Conservation (phyloP, 2,113 vertebrate species). For the Scytalopus superciliaris region DNA sequence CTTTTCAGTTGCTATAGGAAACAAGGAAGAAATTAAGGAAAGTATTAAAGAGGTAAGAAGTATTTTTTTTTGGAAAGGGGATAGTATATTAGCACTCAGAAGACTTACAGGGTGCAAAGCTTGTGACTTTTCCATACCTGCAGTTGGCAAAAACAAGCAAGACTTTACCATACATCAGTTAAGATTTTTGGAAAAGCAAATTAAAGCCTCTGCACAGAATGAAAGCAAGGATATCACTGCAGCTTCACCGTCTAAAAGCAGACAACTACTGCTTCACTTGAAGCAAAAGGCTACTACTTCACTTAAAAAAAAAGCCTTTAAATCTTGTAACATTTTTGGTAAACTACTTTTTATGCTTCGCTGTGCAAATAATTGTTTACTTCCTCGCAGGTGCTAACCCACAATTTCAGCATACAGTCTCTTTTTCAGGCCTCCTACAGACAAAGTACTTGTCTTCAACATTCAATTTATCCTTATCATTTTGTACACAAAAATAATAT, state of each 20-base stretch:
- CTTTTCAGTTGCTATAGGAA: neutral
- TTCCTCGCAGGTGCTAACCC: slow-evolving; percentile 10
- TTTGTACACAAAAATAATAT: neutral
- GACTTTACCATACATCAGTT: neutral
- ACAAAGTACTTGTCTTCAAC: neutral
- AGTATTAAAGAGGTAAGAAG: neutral
- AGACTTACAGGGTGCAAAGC: neutral
- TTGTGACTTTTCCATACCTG: neutral
- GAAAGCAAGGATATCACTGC: neutral
- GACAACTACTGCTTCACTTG: neutral
- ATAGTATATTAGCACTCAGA: neutral
- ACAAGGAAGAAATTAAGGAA: neutral
- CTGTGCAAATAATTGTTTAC: neutral
- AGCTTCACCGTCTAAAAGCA: neutral
- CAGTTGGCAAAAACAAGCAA: neutral
- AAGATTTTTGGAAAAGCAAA: neutral
- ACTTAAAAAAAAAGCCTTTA: neutral
- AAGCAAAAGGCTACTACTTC: neutral
- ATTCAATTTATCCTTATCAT: neutral
- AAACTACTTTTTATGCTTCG: neutral
- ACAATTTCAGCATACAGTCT: neutral
- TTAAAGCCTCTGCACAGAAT: neutral
- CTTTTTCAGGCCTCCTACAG: neutral
- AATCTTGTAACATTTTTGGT: neutral
- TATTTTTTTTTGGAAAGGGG: neutral